A percentile compares a stretch with the other conserved stretches of the same genome.
Conservation (phyloP, 2,797 vertebrate genomes). For the Enteromius unitaeniatus region DNA sequence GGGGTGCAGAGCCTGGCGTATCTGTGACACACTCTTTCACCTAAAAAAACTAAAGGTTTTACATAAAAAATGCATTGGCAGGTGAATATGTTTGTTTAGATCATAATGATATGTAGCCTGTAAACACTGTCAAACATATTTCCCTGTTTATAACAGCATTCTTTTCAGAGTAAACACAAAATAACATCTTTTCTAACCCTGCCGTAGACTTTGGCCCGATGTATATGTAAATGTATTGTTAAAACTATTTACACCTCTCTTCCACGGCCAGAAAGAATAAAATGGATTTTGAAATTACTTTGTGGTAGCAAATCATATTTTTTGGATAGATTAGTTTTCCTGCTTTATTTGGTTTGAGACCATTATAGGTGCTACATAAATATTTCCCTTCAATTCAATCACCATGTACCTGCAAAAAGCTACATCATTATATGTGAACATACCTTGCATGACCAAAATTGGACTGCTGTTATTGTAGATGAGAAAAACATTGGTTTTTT, state of each 20-base stretch:
- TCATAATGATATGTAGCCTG: neutral
- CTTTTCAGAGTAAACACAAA: neutral
- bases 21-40: no score
- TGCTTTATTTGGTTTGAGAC: conserved; percentile 54
- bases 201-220: neutral
- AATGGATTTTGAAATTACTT: conserved; percentile 32
- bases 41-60: no score
- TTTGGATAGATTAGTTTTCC: conserved; percentile 54
- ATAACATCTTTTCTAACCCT: neutral
- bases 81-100: neutral
- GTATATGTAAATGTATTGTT: conserved; percentile 21
- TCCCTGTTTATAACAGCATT: neutral
- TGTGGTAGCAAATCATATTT: conserved; percentile 45
- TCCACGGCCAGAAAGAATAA: conserved; percentile 8
- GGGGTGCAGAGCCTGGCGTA: no score
- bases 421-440: conserved; percentile 46
- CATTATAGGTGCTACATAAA: conserved; percentile 49
- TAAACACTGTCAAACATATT: neutral
- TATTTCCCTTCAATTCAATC: conserved; percentile 45
- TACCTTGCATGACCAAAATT: conserved; percentile 8
- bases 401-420: conserved; percentile 44
- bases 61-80: no score
- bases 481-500: conserved; percentile 2
- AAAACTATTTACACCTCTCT: conserved; percentile 17
- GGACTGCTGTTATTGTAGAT: neutral